Evolutionary conservation across 1,140 invertebrate species (phyloP), one percentile per base, ranked within the genome.

Genomic region (Zeugodacus cucurbitae): DNA sequence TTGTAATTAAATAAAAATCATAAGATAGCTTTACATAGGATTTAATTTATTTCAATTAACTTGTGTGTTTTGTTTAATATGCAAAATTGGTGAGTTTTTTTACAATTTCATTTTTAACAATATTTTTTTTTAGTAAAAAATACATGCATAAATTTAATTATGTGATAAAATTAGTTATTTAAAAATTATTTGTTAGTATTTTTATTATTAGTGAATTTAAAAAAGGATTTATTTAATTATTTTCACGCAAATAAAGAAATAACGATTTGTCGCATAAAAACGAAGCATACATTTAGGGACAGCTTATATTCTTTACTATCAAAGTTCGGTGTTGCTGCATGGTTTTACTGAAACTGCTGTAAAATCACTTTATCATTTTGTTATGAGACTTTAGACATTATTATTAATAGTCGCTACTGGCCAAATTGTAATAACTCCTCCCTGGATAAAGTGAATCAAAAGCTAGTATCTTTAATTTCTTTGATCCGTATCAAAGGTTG

Each of bases 21-120:
- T 86, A 74, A 86, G 57, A 29, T 87, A 58, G 59, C 44, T 41
- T 85, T 64, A 86, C 34, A 64, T 64, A 58, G 57, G 26, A n/a
- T 62, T 62, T 20, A 58, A 57, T 54, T 87, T 64, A 57, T 87
- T 87, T 87, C 20, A 14, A 64, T 87, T 64, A 41, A 62, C 14
- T 41, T 87, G 17, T n/a, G 59, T 29, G 37, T 64, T 58, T 26
- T 59, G 34, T 64, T 41, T 74, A 41, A 7, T 74, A 74, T 20
- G 17, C 29, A 37, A 34, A 29, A 48, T 14, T 37, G 0, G 17
- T 67, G 59, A 64, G n/a, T n/a, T 62, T 64, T 87, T 64, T 67
- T 67, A 64, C 37, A 48, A n/a, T 32, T 74, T 87, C 17, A 44
- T 85, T 86, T 85, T 87, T 58, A n/a, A 37, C 37, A 57, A 48